Conservation (phyloP, 2,797 vertebrate genomes). For the Sebastes hubbsi region DNA sequence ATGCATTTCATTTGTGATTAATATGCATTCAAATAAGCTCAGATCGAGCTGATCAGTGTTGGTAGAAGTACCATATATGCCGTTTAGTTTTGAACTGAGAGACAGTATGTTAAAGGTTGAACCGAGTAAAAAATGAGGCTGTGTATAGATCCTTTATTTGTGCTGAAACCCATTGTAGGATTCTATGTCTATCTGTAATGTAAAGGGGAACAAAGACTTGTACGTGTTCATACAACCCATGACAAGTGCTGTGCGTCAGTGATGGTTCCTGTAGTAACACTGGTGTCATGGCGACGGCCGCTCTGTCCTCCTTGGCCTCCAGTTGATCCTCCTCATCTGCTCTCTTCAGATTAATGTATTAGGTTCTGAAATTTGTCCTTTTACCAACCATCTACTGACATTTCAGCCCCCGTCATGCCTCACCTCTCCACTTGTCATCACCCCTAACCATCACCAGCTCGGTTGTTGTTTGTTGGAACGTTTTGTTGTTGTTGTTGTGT, state of each 20-base stretch:
- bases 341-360: accelerated
- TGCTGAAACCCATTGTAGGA: not conserved
- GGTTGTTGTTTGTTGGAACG: not conserved
- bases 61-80: not conserved
- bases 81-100: not conserved
- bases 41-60: too few species aligned
- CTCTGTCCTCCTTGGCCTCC: not conserved
- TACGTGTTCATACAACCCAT: not conserved
- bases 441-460: not conserved
- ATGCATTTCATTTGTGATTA: not conserved
- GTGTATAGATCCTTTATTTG: not conserved
- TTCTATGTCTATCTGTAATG: not conserved
- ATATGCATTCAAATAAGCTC: too few species aligned
- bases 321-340: not conserved
- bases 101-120: not conserved
- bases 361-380: not conserved
- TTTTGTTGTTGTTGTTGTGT: not conserved
- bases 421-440: not conserved
- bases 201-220: not conserved
- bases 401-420: not conserved
- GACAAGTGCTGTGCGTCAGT: not conserved
- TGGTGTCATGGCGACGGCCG: not conserved
- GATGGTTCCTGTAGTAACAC: not conserved
- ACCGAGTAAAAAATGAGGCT: too few species aligned
- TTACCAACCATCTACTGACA: not conserved